phyloP scores from a whole-genome alignment of 2,888 invertebrate genomes.

The Creontiades dilutus region DNA sequence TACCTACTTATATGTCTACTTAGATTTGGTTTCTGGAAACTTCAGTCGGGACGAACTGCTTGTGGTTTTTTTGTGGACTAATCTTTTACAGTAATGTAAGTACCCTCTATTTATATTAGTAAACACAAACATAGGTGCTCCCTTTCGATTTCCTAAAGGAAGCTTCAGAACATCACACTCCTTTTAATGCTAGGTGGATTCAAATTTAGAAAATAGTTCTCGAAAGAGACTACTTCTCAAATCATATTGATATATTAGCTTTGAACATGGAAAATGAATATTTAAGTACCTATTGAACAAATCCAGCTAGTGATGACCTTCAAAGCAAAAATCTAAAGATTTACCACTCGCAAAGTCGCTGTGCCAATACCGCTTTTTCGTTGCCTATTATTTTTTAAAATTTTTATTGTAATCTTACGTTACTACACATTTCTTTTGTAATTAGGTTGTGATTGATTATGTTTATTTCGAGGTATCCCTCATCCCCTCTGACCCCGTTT shows the following conservation, averaged over 20 bases:
- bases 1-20: neutral
- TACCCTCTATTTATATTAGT: constrained; percentile 11
- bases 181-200: constrained; percentile 28
- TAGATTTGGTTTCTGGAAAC: neutral
- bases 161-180: constrained; percentile 39
- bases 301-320: constrained; percentile 49
- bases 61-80: neutral
- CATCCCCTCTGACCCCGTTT: neutral
- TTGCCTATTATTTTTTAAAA: constrained; percentile 39
- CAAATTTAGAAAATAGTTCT: constrained; percentile 2
- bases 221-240: neutral
- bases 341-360: constrained; percentile 45
- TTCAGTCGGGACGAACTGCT: neutral
- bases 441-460: constrained; percentile 31
- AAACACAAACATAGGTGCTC: constrained; percentile 25
- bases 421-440: constrained; percentile 28
- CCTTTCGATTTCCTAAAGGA: neutral
- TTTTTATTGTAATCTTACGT: constrained; percentile 53
- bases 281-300: neutral
- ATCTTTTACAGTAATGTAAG: neutral
- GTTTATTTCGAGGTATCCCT: neutral
- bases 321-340: constrained; percentile 5
- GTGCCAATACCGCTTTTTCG: constrained; percentile 60
- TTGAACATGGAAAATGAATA: neutral
- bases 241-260: neutral